Base-by-base conservation (phyloP, 2,888 invertebrate species). In the Lasioglossum malachurum region DNA sequence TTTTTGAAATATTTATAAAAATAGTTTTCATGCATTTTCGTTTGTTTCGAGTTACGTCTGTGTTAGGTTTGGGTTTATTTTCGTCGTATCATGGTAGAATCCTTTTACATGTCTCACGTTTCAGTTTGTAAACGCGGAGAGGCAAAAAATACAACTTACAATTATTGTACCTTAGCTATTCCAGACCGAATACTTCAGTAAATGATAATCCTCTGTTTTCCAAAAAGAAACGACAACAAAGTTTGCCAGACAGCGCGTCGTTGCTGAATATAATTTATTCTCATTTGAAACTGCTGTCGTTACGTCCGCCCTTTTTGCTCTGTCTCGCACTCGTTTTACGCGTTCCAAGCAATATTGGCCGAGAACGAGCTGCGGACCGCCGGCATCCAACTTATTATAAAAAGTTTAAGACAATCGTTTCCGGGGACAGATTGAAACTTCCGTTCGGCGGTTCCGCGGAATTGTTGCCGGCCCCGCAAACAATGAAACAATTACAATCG, bases 371-470 rank as follows among this genome's bases (percentile, higher is more conserved):
- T 60, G 31, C 16, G 7, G 2, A 16, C 16, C 7, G 7, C 16
- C 8, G 31, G 64, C 64, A 19, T 64, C 27, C 49, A 44, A 72
- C 44, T 73, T 84, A 79, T 76, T 41, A 69, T 75, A 31, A 44
- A 69, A 85, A 79, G 78, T 79, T 84, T 31, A 84, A 85, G 84
- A 85, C 79, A 72, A 72, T 67, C 57, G 67, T 38, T 69, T 38
- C 35, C 67, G 35, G 35, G 31, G 44, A 16, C 60, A 41, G 10
- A 74, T 60, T 69, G 69, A 60, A 83, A 75, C 78, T 82, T 35
- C 35, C 38, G 23, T 67, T 64, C 23, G 19, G 44, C 12, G 67
- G 57, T 73, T 64, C 46, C 75, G 75, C 35, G 53, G 27, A 60
- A 78, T 75, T 75, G 72, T 71, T 16, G 41, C 60, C 27, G 35